Percentiles rank a stretch among this genome's conserved stretches.
Conservation (phyloP, 2,113 vertebrate species). For the Ploceus nigricollis region DNA sequence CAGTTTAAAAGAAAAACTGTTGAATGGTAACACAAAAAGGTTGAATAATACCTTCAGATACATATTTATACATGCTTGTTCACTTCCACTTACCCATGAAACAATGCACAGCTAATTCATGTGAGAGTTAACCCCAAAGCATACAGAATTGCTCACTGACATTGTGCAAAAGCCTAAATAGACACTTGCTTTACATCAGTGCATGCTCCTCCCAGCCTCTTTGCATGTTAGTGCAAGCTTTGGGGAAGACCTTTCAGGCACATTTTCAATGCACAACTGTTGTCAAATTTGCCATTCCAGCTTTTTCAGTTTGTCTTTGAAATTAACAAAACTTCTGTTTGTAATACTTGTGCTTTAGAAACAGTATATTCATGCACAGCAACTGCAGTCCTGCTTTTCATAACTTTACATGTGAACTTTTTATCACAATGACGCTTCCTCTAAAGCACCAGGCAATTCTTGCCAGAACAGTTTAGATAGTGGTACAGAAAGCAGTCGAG, state of each 20-base stretch:
- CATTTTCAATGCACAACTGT: not conserved
- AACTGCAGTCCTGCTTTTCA: not conserved
- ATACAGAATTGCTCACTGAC: not conserved
- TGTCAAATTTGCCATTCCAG: not conserved
- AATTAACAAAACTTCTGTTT: not conserved
- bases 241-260: not conserved
- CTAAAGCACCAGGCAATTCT: not conserved
- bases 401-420: not conserved
- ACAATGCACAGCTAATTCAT: not conserved
- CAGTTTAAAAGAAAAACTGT: not conserved
- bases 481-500: not conserved
- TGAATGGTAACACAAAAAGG: not conserved
- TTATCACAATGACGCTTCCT: not conserved
- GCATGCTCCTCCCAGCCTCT: not conserved
- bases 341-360: not conserved
- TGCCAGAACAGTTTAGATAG: not conserved
- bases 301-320: not conserved
- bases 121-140: not conserved
- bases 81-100: constrained; percentile 26
- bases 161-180: not conserved
- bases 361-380: not conserved
- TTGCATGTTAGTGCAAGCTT: not conserved
- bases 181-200: not conserved
- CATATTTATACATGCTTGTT: constrained; percentile 14
- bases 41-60: constrained; percentile 31